Evolutionary conservation across 2,797 vertebrate species (phyloP).

Genomic region (Eleutherodactylus coqui): DNA sequence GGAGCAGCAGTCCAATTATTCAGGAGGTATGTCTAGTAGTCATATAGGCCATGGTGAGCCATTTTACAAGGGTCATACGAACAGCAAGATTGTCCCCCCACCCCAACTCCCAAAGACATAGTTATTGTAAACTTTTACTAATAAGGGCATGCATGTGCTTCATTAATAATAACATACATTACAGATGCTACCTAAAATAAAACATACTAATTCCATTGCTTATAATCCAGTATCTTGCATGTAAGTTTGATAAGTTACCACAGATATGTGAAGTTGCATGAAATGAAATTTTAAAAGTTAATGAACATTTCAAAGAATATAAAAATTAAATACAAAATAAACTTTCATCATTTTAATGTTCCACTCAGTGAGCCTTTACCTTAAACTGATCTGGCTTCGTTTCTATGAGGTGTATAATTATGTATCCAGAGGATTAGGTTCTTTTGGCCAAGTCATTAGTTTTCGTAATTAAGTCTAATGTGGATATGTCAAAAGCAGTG

Average conservation of each 20-base stretch:
- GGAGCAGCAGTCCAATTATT: not conserved
- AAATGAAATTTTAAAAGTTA: not conserved
- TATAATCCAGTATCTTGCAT: constrained; percentile 29
- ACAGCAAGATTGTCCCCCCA: not conserved
- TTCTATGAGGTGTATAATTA: constrained; percentile 52
- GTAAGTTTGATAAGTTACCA: constrained; percentile 16
- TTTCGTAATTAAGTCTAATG: constrained; percentile 45
- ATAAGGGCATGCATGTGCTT: constrained; percentile 22
- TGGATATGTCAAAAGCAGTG: constrained; percentile 38
- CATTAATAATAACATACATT: constrained; percentile 35
- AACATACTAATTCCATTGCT: constrained; percentile 46
- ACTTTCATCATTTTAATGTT: not conserved
- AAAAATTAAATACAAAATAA: constrained; percentile 1
- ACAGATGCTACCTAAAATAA: not conserved
- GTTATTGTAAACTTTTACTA: not conserved
- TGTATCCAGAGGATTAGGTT: constrained; percentile 27
- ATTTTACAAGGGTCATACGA: not conserved
- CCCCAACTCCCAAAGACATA: too few species aligned
- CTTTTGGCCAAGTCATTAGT: constrained; percentile 41
- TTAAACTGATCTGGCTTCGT: not conserved
- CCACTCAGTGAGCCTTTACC: not conserved
- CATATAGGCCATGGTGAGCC: not conserved
- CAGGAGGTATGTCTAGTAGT: not conserved
- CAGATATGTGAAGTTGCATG: constrained; percentile 27
- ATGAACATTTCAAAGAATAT: not conserved